These are phyloP conservation scores for Didymodactylos carnosus DNA, from an alignment of 2,888 invertebrate species.

Conservation along the genomic window DNA sequence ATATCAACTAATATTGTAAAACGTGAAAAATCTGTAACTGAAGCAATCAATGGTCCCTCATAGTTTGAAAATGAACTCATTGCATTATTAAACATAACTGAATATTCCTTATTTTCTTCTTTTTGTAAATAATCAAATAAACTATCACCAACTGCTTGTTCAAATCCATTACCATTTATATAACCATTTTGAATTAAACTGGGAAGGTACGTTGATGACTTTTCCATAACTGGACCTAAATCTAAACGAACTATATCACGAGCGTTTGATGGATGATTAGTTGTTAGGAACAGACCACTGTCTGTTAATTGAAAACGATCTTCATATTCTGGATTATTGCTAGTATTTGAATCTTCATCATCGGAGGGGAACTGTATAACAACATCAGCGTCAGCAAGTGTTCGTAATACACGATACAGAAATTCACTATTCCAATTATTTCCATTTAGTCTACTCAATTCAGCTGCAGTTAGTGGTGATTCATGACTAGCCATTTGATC, in stretches of 20 bases:
- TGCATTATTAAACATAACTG: not conserved
- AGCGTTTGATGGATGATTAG: not conserved
- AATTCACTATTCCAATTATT: not conserved
- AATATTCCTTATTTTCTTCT: not conserved
- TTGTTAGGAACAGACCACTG: not conserved
- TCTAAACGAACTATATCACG: not conserved
- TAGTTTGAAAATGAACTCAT: not conserved
- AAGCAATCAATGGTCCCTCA: not conserved
- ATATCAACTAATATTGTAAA: not conserved
- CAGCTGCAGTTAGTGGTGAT: not conserved
- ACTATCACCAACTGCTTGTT: not conserved
- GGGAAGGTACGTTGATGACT: not conserved
- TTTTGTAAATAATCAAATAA: not conserved
- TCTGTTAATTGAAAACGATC: not conserved
- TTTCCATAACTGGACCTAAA: not conserved
- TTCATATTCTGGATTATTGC: not conserved
- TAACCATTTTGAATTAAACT: not conserved
- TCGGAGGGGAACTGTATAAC: not conserved
- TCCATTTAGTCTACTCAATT: not conserved
- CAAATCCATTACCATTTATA: not conserved
- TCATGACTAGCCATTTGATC: not conserved
- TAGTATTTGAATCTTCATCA: not conserved
- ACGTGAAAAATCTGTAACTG: not conserved
- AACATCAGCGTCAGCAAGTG: not conserved
- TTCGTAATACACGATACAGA: not conserved